Evolutionary conservation across 2,113 vertebrate genomes (phyloP).

Genomic region (Steatornis caripensis): DNA sequence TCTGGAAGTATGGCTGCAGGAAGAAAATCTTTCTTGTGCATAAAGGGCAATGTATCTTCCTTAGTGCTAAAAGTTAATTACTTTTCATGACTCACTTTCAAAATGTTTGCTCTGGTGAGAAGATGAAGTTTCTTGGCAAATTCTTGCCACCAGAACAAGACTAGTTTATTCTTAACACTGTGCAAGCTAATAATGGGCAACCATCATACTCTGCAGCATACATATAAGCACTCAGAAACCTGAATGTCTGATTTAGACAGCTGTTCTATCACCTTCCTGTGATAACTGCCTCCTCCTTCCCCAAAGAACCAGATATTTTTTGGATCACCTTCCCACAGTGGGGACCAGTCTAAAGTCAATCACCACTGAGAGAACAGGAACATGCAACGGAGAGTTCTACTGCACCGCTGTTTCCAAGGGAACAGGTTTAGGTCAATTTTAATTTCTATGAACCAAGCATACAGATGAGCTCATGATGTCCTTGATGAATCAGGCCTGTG

Average conservation of each 20-base stretch:
- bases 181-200: neutral
- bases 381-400: neutral
- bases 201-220: neutral
- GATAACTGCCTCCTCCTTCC: neutral
- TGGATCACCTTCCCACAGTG: neutral
- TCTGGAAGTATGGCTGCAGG: neutral
- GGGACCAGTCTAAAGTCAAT: accelerated
- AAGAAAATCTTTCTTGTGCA: neutral
- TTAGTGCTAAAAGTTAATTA: neutral
- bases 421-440: neutral
- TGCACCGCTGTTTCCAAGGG: neutral
- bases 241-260: neutral
- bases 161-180: neutral
- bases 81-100: neutral
- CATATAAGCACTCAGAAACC: neutral
- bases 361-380: neutral
- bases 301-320: neutral
- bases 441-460: neutral
- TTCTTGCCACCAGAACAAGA: neutral
- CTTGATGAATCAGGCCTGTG: neutral
- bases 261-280: neutral
- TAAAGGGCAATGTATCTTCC: neutral
- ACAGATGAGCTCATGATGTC: neutral
- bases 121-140: neutral
- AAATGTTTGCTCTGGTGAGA: neutral